phyloP scores from a whole-genome alignment of 2,797 vertebrate species.

The Nannoperca obscura region DNA sequence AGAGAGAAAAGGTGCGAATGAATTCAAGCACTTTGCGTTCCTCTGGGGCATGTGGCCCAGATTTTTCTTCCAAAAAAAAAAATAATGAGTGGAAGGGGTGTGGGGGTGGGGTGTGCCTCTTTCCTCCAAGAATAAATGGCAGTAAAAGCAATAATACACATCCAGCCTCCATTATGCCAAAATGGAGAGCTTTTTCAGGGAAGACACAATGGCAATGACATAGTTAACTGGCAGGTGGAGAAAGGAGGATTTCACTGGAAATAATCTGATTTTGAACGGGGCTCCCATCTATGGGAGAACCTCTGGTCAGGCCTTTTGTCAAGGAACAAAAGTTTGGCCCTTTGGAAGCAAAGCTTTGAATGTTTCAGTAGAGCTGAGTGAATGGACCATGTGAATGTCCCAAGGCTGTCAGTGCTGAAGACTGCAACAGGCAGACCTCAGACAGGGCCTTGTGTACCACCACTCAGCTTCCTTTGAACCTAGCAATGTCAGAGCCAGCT shows the following conservation, averaged over 20 bases:
- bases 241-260: slow-evolving; percentile 93
- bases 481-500: slow-evolving; percentile 30
- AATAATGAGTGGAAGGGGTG: slow-evolving; percentile 83
- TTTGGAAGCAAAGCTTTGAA: slow-evolving; percentile 86
- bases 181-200: slow-evolving; percentile 89
- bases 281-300: slow-evolving; percentile 84
- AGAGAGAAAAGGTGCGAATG: slow-evolving; percentile 99
- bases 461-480: slow-evolving; percentile 49
- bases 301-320: slow-evolving; percentile 88
- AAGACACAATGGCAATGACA: slow-evolving; percentile 89
- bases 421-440: slow-evolving; percentile 75
- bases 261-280: slow-evolving; percentile 95
- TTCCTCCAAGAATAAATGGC: slow-evolving; percentile 85
- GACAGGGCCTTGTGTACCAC: slow-evolving; percentile 47
- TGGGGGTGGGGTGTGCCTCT: slow-evolving; percentile 74
- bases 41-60: slow-evolving; percentile 99
- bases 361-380: slow-evolving; percentile 82
- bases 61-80: slow-evolving; percentile 90
- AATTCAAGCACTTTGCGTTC: slow-evolving; percentile 98
- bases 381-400: slow-evolving; percentile 85
- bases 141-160: slow-evolving; percentile 92
- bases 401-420: slow-evolving; percentile 75
- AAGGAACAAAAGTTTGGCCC: slow-evolving; percentile 87
- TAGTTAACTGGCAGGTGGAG: slow-evolving; percentile 96
- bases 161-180: slow-evolving; percentile 88